A percentile compares a stretch with the other conserved stretches of the same genome.
Conservation (phyloP, 2,888 invertebrate species). For the Limnephilus lunatus region DNA sequence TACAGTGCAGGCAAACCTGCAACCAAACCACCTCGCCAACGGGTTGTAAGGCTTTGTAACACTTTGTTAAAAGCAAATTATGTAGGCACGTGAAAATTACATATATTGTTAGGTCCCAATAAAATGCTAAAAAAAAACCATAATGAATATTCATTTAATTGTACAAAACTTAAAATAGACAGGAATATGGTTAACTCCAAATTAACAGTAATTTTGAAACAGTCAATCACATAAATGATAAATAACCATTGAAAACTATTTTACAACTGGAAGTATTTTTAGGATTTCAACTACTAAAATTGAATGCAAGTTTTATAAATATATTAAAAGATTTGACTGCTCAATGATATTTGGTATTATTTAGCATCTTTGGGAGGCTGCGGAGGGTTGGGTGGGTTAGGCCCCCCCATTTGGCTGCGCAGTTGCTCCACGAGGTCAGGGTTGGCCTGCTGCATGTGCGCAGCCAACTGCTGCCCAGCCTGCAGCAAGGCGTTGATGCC, state of each 20-base stretch:
- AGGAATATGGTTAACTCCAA: background rate
- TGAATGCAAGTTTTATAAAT: background rate
- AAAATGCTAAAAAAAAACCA: background rate
- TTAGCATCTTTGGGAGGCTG: slow-evolving; percentile 45
- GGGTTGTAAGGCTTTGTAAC: background rate
- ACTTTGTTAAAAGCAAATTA: background rate
- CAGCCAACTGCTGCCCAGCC: slow-evolving; percentile 88
- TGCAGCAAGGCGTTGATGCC: slow-evolving; percentile 76
- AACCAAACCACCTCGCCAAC: too few relatives aligned
- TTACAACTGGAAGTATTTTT: background rate
- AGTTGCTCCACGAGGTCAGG: slow-evolving; percentile 90
- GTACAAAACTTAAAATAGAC: background rate
- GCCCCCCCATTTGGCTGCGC: slow-evolving; percentile 77
- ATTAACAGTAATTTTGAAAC: background rate
- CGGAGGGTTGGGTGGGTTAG: slow-evolving; percentile 60
- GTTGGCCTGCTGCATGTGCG: slow-evolving; percentile 88
- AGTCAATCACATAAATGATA: background rate
- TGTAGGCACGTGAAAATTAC: background rate
- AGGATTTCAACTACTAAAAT: background rate
- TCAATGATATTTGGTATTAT: background rate
- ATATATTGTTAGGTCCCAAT: background rate
- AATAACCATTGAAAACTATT: background rate
- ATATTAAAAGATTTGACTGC: background rate
- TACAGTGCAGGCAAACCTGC: background rate
- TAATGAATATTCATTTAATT: background rate